Base-by-base conservation (phyloP, 2,797 vertebrate genomes). In the Myoxocephalus aenaeus region DNA sequence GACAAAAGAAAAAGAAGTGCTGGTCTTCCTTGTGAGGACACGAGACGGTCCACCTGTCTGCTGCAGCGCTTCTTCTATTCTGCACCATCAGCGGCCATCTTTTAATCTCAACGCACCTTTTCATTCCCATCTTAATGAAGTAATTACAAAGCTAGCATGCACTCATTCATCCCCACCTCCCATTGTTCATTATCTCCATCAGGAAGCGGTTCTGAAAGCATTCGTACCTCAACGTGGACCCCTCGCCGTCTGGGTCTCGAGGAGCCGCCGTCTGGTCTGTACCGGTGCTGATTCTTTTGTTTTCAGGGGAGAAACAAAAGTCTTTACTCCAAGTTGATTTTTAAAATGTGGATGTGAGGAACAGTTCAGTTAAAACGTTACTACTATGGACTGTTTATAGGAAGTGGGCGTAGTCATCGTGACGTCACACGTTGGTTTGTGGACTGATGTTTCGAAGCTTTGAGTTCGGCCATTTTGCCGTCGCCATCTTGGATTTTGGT, bases 91-190 rank as follows among this genome's bases (percentile, higher is more conserved):
- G 14, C 36, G 38, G 56, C 2, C 42, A 48, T 63, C 50, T 63
- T 32, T 56, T 59, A 63, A 32, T 61, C 53, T 61, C 22, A 70
- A 34, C 34, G 29, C 9, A 17, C 40, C 36, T 25, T 75, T 64
- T 40, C 44, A 72, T 65, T 63, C 29, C 1, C 10, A 32, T 53
- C 53, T 27, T 8, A 51, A 6, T 15, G 29, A 56, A 46, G 32
- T 65, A 32, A 58, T 75, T 22, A 66, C 40, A 42, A 67, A 75
- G 67, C 10, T 50, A 22, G 22, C 69, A 57, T 63, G 13, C 20
- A 54, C 56, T 70, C 46, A 9, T 61, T 70, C 38, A 9, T 56
- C 10, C 18, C 6, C 22, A 29, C 38, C 17, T 65, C 5, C 5
- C 6, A 5, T 12, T 14, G 38, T 29, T 53, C 18, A 6, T 75